phyloP scores from a whole-genome alignment of 2,888 invertebrate species.

The Halocaridina rubra region DNA sequence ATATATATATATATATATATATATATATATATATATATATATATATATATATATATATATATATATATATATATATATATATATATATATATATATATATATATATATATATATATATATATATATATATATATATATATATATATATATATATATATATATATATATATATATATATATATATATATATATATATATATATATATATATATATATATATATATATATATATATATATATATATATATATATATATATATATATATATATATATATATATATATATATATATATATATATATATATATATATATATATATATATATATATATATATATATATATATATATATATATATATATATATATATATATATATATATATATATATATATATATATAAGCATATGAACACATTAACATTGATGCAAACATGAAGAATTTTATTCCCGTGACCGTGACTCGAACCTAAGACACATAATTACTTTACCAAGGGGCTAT shows the following conservation, averaged over 20 bases:
- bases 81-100: neutral
- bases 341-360: constrained; percentile 14
- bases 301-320: neutral
- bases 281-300: neutral
- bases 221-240: neutral
- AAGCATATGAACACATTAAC: neutral
- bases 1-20: neutral
- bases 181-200: neutral
- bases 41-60: neutral
- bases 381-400: neutral
- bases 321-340: constrained; percentile 2
- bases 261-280: neutral
- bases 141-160: neutral
- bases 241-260: neutral
- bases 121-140: neutral
- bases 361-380: neutral
- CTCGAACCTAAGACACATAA: too few relatives aligned
- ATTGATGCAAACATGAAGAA: too few relatives aligned
- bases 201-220: neutral
- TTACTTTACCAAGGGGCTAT: too few relatives aligned
- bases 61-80: neutral
- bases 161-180: neutral
- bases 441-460: too few relatives aligned
- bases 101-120: neutral
- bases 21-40: neutral